These are phyloP conservation scores for Azemiops feae DNA, from an alignment of 2,113 vertebrate genomes.

Conservation along the genomic window DNA sequence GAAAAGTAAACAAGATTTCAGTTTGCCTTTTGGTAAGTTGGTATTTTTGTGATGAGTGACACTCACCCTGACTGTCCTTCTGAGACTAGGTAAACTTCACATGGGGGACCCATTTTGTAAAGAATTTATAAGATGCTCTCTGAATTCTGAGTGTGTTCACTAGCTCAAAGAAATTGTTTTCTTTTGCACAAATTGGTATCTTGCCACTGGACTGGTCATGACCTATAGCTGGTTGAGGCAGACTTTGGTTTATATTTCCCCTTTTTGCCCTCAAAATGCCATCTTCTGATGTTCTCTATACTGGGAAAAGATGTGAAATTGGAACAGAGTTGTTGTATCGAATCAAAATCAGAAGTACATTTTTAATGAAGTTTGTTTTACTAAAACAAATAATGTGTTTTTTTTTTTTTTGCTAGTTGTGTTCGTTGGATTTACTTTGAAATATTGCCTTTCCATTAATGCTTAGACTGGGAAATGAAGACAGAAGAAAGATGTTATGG, in stretches of 20 bases:
- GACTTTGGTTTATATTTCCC: neutral
- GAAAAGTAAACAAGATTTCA: neutral
- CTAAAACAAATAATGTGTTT: slow-evolving; percentile 20
- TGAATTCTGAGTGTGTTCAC: neutral
- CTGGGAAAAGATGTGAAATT: slow-evolving; percentile 16
- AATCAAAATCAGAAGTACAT: slow-evolving; percentile 21
- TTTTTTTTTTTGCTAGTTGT: slow-evolving; percentile 33
- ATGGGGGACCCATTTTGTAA: neutral
- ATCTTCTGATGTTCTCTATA: slow-evolving; percentile 1
- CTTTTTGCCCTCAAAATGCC: neutral
- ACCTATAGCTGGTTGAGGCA: neutral
- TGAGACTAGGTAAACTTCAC: neutral
- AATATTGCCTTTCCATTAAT: slow-evolving; percentile 39
- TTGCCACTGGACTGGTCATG: neutral
- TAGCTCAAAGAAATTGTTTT: neutral
- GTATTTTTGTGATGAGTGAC: neutral
- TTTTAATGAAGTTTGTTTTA: slow-evolving; percentile 49
- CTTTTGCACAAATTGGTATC: neutral
- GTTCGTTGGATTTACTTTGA: slow-evolving; percentile 46
- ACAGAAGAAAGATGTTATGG: slow-evolving; percentile 39
- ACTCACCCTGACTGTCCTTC: neutral
- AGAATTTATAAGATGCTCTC: neutral
- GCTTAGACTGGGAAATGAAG: slow-evolving; percentile 25
- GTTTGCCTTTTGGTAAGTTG: neutral
- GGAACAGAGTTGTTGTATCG: slow-evolving; percentile 34